Evolutionary conservation across 30 jellyfish, hydroid and myxozoan species (phyloP).

Genomic region (Sanderia malayensis): DNA sequence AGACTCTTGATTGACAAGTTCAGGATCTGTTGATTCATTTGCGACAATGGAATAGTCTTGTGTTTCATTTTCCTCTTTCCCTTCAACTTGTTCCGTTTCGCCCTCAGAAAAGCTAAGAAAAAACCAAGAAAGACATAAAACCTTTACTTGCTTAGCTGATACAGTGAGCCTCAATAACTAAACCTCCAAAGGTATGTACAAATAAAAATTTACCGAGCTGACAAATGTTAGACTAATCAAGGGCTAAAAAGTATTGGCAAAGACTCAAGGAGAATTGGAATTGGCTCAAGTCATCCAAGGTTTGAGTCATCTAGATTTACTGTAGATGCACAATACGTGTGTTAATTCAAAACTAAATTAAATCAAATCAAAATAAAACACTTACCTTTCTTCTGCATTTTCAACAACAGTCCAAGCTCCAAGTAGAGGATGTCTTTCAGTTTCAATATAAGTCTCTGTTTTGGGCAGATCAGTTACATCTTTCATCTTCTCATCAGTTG

Average conservation of each 20-base stretch:
- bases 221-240: too few species aligned
- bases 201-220: too few species aligned
- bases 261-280: background rate
- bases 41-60: background rate
- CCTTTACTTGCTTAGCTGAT: too few species aligned
- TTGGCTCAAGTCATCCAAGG: background rate
- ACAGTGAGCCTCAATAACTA: background rate
- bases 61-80: slow-evolving; percentile 8
- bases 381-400: slow-evolving; percentile 6
- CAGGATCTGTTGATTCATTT: slow-evolving; percentile 47
- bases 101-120: slow-evolving; percentile 3
- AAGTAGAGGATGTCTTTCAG: slow-evolving; percentile 8
- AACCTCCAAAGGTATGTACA: background rate
- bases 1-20: slow-evolving; percentile 15
- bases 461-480: too few species aligned
- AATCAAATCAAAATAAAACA: background rate
- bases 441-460: background rate
- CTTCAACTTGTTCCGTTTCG: background rate
- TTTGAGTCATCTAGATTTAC: background rate
- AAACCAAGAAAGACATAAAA: background rate
- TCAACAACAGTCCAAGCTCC: slow-evolving; percentile 34
- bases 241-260: background rate
- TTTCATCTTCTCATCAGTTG: too few species aligned
- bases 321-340: background rate
- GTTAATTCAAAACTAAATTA: background rate